Conservation (phyloP, 2,888 invertebrate species). For the Chalcosyrphus nemorum region DNA sequence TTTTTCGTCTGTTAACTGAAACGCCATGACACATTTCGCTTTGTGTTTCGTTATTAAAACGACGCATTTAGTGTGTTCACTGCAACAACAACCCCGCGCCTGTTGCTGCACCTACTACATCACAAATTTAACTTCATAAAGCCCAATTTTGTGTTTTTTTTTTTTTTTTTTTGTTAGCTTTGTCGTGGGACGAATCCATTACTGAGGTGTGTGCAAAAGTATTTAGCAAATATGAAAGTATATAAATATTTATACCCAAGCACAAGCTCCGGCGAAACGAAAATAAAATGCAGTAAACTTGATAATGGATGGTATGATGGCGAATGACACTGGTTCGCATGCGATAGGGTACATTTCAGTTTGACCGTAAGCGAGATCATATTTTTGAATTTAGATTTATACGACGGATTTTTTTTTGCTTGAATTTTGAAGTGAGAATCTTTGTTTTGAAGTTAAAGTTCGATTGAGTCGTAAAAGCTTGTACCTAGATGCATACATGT, state of each 20-base stretch:
- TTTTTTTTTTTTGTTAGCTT: too few relatives aligned
- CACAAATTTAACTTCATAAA: constrained; percentile 4
- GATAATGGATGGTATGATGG: not conserved
- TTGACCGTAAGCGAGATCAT: not conserved
- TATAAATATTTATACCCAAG: not conserved
- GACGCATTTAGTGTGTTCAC: constrained; percentile 18
- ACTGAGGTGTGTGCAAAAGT: not conserved
- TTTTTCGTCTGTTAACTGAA: not conserved
- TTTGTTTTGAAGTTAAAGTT: not conserved
- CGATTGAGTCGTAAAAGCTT: too few relatives aligned
- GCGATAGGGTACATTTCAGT: not conserved
- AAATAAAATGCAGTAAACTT: constrained; percentile 24
- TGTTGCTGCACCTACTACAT: not conserved
- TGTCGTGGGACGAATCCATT: not conserved
- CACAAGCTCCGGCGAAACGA: not conserved
- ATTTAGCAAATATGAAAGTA: not conserved
- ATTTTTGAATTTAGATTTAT: too few relatives aligned
- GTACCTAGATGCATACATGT: too few relatives aligned
- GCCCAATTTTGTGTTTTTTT: too few relatives aligned
- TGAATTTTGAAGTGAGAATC: too few relatives aligned
- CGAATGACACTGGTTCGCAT: not conserved
- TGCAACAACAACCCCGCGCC: not conserved
- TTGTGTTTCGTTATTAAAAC: constrained; percentile 13
- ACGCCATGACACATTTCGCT: constrained; percentile 27
- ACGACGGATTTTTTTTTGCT: too few relatives aligned